Percentiles rank a stretch among this genome's conserved stretches.
Conservation (phyloP, 1,140 invertebrate genomes). For the Melipona quadrifasciata region DNA sequence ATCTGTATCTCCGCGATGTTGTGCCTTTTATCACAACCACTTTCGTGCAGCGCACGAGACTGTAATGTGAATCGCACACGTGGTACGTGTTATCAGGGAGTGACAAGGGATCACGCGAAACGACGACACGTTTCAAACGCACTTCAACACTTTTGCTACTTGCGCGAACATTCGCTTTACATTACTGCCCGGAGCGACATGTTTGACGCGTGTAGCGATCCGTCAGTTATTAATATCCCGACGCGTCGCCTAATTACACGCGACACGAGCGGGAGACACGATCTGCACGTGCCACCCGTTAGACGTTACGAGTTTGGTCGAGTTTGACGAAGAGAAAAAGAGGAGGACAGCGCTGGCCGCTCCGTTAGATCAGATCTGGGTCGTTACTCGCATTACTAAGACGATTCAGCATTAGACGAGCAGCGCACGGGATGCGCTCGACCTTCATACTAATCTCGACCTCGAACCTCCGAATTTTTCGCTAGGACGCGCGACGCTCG, state of each 20-base stretch:
- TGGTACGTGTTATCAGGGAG: background rate
- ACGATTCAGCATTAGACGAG: constrained; percentile 33
- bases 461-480: background rate
- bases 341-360: constrained; percentile 12
- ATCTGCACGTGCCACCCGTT: constrained; percentile 50
- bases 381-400: constrained; percentile 54
- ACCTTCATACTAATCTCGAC: constrained; percentile 44
- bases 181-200: too few species aligned
- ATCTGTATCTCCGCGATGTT: background rate
- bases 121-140: background rate
- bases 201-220: background rate
- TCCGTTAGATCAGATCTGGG: constrained; percentile 70
- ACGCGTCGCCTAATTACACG: background rate
- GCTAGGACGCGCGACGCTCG: background rate
- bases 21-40: background rate
- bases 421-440: constrained; percentile 39
- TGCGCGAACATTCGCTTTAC: background rate
- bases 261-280: background rate
- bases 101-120: background rate
- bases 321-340: constrained; percentile 31
- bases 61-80: background rate
- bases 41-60: background rate
- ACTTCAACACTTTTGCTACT: background rate
- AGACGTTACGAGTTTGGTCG: constrained; percentile 51
- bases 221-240: background rate